Percentiles rank a stretch among this genome's conserved stretches.
Conservation (phyloP, 2,113 vertebrate species). For the Microtus ochrogaster region DNA sequence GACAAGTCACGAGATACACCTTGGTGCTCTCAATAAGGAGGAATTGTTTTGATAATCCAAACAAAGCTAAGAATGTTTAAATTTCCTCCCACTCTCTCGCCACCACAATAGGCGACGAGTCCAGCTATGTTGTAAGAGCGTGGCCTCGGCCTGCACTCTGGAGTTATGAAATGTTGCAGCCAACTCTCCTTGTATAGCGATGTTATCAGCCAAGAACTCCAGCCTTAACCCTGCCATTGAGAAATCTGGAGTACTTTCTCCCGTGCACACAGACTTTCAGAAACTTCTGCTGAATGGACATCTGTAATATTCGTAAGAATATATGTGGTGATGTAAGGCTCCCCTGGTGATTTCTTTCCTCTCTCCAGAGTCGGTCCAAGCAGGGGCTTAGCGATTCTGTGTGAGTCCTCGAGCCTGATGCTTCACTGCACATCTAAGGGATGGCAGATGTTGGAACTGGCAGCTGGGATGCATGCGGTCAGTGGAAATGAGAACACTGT, state of each 20-base stretch:
- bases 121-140: conserved; percentile 50
- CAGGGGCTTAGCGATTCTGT: not conserved
- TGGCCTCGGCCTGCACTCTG: conserved; percentile 7
- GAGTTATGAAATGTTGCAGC: conserved; percentile 40
- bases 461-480: conserved; percentile 60
- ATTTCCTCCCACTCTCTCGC: conserved; percentile 54
- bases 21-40: conserved; percentile 12
- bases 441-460: conserved; percentile 81
- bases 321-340: not conserved
- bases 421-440: conserved; percentile 66
- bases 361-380: not conserved
- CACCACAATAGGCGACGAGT: not conserved
- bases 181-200: conserved; percentile 32
- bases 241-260: not conserved
- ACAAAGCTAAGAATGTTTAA: conserved; percentile 29
- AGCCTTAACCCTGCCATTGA: not conserved
- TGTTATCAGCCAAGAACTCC: conserved; percentile 32
- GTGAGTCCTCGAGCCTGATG: conserved; percentile 16
- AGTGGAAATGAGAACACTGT: conserved; percentile 73
- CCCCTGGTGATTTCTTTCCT: not conserved
- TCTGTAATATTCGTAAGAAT: not conserved
- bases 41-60: conserved; percentile 33
- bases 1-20: not conserved
- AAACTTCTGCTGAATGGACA: not conserved
- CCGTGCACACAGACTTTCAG: conserved; percentile 9